These are phyloP conservation scores for Trematocara marginatum DNA, from an alignment of 2,113 vertebrate genomes.

Conservation along the genomic window DNA sequence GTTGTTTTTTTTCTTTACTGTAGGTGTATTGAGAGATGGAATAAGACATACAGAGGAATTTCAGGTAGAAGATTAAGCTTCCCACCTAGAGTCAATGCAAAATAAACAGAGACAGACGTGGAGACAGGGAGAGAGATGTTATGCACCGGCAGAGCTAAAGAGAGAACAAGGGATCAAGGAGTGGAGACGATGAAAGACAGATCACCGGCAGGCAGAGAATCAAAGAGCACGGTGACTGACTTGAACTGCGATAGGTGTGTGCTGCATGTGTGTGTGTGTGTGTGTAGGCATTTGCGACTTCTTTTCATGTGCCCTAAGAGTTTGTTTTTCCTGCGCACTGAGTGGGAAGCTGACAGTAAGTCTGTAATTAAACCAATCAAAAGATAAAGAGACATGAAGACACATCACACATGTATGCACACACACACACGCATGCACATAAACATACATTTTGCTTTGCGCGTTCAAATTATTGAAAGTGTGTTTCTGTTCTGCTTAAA, in stretches of 20 bases:
- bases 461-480: background rate
- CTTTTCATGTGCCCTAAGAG: constrained; percentile 63
- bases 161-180: constrained; percentile 58
- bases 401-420: background rate
- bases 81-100: constrained; percentile 40
- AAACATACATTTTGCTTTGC: background rate
- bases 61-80: constrained; percentile 46
- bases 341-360: constrained; percentile 63
- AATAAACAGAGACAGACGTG: constrained; percentile 55
- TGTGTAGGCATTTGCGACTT: constrained; percentile 10
- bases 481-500: background rate
- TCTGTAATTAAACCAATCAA: constrained; percentile 79
- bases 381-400: constrained; percentile 64
- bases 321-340: constrained; percentile 62
- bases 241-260: constrained; percentile 53
- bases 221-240: constrained; percentile 61
- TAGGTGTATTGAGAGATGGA: background rate
- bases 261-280: constrained; percentile 5
- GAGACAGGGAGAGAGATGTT: constrained; percentile 42
- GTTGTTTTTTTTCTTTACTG: background rate
- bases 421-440: background rate
- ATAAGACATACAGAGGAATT: background rate
- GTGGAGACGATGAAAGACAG: constrained; percentile 69
- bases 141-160: constrained; percentile 39
- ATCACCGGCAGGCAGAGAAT: constrained; percentile 64